Percentiles rank a stretch among this genome's conserved stretches.
phyloP scores from a whole-genome alignment of 2,797 vertebrate genomes.

The Micrastur ruficollis region DNA sequence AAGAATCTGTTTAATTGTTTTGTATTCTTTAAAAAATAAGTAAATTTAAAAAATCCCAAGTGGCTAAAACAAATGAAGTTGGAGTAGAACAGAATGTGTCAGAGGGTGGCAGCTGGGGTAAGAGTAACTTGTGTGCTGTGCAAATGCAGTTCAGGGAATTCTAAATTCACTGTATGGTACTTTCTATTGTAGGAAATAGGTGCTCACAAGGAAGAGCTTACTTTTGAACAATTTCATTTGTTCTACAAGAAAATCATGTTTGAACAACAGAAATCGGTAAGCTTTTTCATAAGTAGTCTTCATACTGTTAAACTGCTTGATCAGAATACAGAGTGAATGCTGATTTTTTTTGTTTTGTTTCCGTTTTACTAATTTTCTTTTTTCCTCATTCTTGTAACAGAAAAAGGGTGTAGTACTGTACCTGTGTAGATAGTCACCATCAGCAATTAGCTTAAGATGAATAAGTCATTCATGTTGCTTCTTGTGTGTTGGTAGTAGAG shows the following conservation, averaged over 20 bases:
- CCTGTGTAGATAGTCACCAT: not conserved
- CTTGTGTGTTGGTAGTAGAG: not conserved
- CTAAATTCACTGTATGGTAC: not conserved
- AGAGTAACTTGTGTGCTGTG: not conserved
- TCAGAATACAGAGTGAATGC: not conserved
- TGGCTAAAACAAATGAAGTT: not conserved
- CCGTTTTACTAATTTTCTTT: not conserved
- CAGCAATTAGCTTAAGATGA: not conserved
- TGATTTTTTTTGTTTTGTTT: not conserved
- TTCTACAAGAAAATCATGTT: slow-evolving; percentile 97
- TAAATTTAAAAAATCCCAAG: not conserved
- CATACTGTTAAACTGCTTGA: not conserved
- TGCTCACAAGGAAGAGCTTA: slow-evolving; percentile 87
- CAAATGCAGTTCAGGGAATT: not conserved
- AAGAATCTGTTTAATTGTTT: not conserved
- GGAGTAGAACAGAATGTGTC: not conserved
- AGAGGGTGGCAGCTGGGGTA: not conserved
- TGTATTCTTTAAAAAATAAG: not conserved
- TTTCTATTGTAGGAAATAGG: slow-evolving; percentile 82
- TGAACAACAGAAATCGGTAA: slow-evolving; percentile 90
- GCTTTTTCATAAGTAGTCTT: not conserved
- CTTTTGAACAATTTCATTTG: slow-evolving; percentile 94
- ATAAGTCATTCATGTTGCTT: not conserved
- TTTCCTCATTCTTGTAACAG: not conserved
- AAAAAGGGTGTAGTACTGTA: not conserved